Base-by-base conservation (phyloP, 2,797 vertebrate species). In the Esox lucius region DNA sequence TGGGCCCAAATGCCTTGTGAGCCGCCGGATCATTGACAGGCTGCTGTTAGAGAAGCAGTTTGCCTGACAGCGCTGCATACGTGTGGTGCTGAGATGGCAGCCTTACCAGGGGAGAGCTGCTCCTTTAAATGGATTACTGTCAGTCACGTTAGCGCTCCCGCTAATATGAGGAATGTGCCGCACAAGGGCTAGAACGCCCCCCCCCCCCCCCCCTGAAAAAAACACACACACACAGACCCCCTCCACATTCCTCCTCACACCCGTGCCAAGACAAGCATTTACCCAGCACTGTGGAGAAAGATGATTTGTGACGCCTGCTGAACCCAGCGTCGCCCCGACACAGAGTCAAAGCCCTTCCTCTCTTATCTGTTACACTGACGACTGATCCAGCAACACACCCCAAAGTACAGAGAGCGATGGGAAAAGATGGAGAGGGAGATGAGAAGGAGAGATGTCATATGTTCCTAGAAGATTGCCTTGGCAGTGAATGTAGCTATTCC, bases 61-160 rank as follows among this genome's bases (percentile, higher is more conserved):
- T 70, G 26, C 28, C 51, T 70, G 72, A 68, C 69, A 80, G 71
- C 24, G 64, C 68, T 77, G 75, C 68, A 77, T 56, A 53, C 53
- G 31, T 53, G 71, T 67, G 24, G 66, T 4, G 64, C 73, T 68
- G 68, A 68, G 62, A 26, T 64, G 24, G 69, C 16, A 51, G 53
- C 53, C 53, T 70, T 31, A 71, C 76, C 73, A 64, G 70, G 74
- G 79, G 46, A 73, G 70, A 72, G 68, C 35, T 81, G 70, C 81
- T 79, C 71, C 76, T 81, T 76, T 85, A 84, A 87, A 70, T 67
- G 75, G 87, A 88, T 88, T 88, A 86, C 81, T 85, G 81, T 86
- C 80, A 84, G 66, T 82, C 74, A 79, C 73, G 70, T 70, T 61
- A n/a, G 53, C 51, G 48, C 62, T 71, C n/a, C 64, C 75, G 28